Evolutionary conservation across 2,113 vertebrate species (phyloP).

Genomic region (Zingel zingel): DNA sequence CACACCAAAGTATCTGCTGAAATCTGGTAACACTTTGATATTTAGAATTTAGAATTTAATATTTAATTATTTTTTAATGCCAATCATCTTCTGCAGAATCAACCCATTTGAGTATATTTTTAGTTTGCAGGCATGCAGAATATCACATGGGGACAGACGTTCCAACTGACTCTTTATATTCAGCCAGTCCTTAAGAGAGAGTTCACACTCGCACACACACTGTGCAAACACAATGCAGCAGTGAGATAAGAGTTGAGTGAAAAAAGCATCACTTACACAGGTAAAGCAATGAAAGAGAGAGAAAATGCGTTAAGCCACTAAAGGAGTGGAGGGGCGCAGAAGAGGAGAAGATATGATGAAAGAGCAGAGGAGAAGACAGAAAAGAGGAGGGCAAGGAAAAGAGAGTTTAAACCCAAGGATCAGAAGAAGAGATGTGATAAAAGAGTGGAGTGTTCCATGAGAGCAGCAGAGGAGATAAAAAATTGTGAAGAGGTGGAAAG

Average conservation of each 20-base stretch:
- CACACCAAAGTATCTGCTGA: not conserved
- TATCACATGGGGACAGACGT: constrained; percentile 31
- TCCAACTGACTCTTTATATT: constrained; percentile 54
- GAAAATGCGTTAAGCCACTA: constrained; percentile 41
- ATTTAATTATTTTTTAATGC: constrained; percentile 21
- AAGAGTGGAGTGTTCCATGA: constrained; percentile 44
- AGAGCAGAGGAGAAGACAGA: constrained; percentile 34
- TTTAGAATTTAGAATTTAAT: not conserved
- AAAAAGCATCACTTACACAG: constrained; percentile 61
- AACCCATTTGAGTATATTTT: constrained; percentile 18
- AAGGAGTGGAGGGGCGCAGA: constrained; percentile 13
- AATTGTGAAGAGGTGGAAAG: constrained; percentile 43
- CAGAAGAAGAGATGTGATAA: constrained; percentile 52
- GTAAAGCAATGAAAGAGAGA: constrained; percentile 63
- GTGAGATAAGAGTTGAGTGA: constrained; percentile 57
- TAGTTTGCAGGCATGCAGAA: constrained; percentile 31
- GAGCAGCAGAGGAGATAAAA: constrained; percentile 61
- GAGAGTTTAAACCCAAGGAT: constrained; percentile 53
- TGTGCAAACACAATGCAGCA: constrained; percentile 30
- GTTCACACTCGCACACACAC: constrained; percentile 31
- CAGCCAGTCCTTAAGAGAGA: constrained; percentile 41
- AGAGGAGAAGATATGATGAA: constrained; percentile 47
- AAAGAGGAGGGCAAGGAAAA: constrained; percentile 24
- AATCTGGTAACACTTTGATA: not conserved
- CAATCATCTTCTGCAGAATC: constrained; percentile 13